Percentiles rank a stretch among this genome's conserved stretches.
Evolutionary conservation across 2,113 vertebrate genomes (phyloP).

Genomic region (Oreotrochilus melanogaster): DNA sequence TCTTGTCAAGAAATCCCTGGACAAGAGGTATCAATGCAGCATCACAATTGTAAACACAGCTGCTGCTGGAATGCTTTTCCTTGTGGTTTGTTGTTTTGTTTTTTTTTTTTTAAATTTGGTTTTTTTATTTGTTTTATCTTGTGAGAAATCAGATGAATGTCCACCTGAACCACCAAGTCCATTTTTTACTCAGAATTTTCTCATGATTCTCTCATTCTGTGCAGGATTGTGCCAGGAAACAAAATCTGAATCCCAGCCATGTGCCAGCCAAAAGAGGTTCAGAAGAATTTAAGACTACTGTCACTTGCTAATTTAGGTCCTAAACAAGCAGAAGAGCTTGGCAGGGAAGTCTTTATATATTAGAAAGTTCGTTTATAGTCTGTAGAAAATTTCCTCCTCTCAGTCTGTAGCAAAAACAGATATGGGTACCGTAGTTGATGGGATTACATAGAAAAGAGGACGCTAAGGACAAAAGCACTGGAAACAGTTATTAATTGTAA

Average conservation of each 20-base stretch:
- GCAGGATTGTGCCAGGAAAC: background rate
- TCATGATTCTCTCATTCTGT: fast-evolving
- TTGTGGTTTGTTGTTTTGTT: background rate
- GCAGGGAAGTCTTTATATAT: background rate
- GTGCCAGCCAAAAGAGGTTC: background rate
- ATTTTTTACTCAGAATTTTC: background rate
- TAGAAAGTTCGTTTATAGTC: background rate
- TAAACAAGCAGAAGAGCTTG: conserved; percentile 5
- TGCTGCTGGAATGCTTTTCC: background rate
- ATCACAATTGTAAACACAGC: background rate
- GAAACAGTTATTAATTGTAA: background rate
- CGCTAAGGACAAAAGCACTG: background rate
- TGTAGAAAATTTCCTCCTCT: background rate
- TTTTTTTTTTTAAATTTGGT: no score
- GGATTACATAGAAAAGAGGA: background rate
- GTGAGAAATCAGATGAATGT: background rate
- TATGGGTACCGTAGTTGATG: fast-evolving
- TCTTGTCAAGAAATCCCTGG: background rate
- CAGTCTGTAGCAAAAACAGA: background rate
- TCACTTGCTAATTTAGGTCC: background rate
- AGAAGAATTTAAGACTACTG: background rate
- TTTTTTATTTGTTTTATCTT: background rate
- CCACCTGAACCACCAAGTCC: background rate
- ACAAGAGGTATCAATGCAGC: background rate
- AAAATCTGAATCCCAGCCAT: background rate